Evolutionary conservation across 2,888 invertebrate genomes (phyloP).

Genomic region (Lumbricus terrestris): DNA sequence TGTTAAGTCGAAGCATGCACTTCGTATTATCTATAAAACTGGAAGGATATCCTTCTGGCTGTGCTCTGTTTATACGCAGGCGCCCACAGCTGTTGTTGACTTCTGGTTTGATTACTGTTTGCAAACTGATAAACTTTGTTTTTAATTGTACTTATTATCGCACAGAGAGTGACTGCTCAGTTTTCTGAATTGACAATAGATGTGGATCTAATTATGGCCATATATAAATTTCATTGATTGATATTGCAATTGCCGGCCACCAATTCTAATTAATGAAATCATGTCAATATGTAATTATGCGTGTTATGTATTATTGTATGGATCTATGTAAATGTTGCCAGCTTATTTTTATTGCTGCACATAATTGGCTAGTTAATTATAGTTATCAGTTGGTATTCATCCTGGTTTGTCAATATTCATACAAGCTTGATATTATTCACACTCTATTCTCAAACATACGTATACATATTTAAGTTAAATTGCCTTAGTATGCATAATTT

Average conservation of each 20-base stretch:
- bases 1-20: not conserved
- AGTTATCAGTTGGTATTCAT: not conserved
- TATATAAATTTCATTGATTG: too few species aligned
- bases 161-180: not conserved
- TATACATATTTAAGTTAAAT: not conserved
- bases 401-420: not conserved
- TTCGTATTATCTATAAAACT: not conserved
- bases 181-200: not conserved
- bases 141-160: not conserved
- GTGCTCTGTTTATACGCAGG: not conserved
- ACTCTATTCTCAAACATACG: not conserved
- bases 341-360: not conserved
- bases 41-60: not conserved
- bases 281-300: not conserved
- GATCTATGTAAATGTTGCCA: too few species aligned
- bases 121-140: not conserved
- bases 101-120: not conserved
- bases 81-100: not conserved
- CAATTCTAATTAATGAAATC: not conserved
- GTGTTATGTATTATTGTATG: not conserved
- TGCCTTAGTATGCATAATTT: too few species aligned
- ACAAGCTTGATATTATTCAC: not conserved
- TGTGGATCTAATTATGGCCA: not conserved
- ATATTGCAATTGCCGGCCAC: not conserved
- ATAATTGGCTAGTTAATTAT: not conserved